These are phyloP conservation scores for Globodera ellingtonae DNA, from an alignment of 1,140 invertebrate genomes.

Conservation along the genomic window DNA sequence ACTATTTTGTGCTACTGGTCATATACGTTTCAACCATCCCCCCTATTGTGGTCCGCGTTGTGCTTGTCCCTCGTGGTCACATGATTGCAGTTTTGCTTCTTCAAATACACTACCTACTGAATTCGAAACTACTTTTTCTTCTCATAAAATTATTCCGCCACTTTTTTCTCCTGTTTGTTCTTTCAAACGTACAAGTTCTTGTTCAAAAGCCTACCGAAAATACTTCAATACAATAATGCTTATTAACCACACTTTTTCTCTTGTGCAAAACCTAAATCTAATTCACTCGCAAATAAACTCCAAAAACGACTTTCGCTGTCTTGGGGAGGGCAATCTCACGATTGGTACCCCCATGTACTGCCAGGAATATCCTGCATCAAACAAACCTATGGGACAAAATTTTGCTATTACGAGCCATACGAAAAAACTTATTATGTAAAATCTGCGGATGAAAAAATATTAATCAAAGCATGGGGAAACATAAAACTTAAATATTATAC, in stretches of 20 bases:
- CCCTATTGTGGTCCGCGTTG: no score
- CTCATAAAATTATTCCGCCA: neutral
- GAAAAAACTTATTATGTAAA: no score
- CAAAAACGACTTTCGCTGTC: neutral
- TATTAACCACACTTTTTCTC: neutral
- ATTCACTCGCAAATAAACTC: neutral
- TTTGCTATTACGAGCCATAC: neutral
- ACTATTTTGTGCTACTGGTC: neutral
- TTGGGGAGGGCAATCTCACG: neutral
- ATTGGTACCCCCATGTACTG: neutral
- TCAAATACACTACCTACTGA: neutral
- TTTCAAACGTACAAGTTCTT: neutral
- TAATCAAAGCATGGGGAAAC: no score
- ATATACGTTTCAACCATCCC: neutral
- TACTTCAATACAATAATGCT: neutral
- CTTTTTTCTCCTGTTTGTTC: neutral
- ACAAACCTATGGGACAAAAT: neutral
- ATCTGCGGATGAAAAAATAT: no score
- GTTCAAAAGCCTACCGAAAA: neutral
- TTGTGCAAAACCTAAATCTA: neutral
- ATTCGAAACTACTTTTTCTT: neutral
- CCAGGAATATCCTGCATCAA: neutral
- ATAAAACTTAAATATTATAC: no score
- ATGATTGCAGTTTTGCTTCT: neutral
- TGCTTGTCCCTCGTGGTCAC: neutral